Evolutionary conservation across 2,888 invertebrate species (phyloP).

Genomic region (Mellilla xanthometata): DNA sequence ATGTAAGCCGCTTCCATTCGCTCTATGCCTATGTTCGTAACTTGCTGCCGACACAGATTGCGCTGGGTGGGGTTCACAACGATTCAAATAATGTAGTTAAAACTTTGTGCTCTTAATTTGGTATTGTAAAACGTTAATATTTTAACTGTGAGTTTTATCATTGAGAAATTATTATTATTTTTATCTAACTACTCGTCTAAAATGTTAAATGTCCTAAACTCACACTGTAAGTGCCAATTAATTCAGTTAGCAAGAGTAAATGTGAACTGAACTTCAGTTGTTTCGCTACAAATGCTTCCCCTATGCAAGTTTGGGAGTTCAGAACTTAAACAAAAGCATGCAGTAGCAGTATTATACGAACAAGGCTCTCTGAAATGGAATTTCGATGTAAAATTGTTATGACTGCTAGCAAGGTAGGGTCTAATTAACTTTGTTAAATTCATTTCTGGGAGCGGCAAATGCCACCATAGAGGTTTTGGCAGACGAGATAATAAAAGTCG

Average conservation of each 20-base stretch:
- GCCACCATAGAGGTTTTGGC: constrained; percentile 2
- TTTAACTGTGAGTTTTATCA: no score
- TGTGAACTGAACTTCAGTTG: background rate
- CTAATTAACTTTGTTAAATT: constrained; percentile 16
- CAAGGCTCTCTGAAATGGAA: no score
- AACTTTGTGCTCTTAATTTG: no score
- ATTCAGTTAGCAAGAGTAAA: background rate
- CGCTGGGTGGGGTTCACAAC: constrained; percentile 2
- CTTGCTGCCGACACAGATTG: constrained; percentile 31
- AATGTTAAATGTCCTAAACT: no score
- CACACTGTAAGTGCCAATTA: background rate
- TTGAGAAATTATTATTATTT: no score
- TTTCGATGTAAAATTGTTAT: no score
- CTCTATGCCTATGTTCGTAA: constrained; percentile 18
- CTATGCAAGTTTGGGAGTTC: constrained; percentile 10
- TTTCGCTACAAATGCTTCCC: background rate
- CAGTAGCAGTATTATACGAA: background rate
- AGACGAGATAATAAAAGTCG: constrained; percentile 7
- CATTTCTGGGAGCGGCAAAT: background rate
- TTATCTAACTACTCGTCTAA: no score
- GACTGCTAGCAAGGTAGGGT: background rate
- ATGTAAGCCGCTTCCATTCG: constrained; percentile 59
- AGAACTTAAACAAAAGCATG: constrained; percentile 14
- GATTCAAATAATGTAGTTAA: no score
- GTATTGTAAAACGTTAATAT: no score